Evolutionary conservation across 2,888 invertebrate species (phyloP).

Genomic region (Charanyca ferruginea): DNA sequence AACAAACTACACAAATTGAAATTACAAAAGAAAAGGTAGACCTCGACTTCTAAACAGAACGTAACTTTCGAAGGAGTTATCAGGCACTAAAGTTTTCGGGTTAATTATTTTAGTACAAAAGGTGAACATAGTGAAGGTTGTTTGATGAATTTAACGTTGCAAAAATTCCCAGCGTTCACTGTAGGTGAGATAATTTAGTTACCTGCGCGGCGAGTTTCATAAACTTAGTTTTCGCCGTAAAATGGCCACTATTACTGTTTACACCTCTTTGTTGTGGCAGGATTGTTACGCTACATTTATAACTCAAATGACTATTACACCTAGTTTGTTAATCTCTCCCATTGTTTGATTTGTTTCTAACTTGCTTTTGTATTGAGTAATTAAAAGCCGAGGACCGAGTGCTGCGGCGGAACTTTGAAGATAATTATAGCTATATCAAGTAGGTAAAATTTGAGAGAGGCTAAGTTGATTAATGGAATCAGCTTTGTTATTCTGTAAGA

Average conservation of each 20-base stretch:
- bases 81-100: slow-evolving; percentile 37
- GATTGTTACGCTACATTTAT: slow-evolving; percentile 53
- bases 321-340: slow-evolving; percentile 49
- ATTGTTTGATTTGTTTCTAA: slow-evolving; percentile 50
- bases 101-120: slow-evolving; percentile 50
- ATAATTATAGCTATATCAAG: slow-evolving; percentile 18
- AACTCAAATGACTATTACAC: slow-evolving; percentile 43
- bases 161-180: slow-evolving; percentile 57
- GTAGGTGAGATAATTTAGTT: slow-evolving; percentile 70
- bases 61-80: slow-evolving; percentile 43
- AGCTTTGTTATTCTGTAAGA: too few species aligned
- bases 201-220: slow-evolving; percentile 60
- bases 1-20: slow-evolving; percentile 37
- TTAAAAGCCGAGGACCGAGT: slow-evolving; percentile 29
- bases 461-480: slow-evolving; percentile 23
- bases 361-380: slow-evolving; percentile 36
- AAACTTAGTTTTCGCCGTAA: slow-evolving; percentile 64
- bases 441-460: background rate
- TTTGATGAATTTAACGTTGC: slow-evolving; percentile 44
- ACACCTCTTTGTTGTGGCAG: slow-evolving; percentile 54
- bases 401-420: slow-evolving; percentile 17
- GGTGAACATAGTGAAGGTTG: slow-evolving; percentile 23
- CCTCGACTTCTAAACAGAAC: slow-evolving; percentile 25
- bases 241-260: slow-evolving; percentile 73
- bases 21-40: slow-evolving; percentile 21